Percentiles rank a stretch among this genome's conserved stretches.
phyloP scores from a whole-genome alignment of 2,113 vertebrate species.

The Calonectris borealis region DNA sequence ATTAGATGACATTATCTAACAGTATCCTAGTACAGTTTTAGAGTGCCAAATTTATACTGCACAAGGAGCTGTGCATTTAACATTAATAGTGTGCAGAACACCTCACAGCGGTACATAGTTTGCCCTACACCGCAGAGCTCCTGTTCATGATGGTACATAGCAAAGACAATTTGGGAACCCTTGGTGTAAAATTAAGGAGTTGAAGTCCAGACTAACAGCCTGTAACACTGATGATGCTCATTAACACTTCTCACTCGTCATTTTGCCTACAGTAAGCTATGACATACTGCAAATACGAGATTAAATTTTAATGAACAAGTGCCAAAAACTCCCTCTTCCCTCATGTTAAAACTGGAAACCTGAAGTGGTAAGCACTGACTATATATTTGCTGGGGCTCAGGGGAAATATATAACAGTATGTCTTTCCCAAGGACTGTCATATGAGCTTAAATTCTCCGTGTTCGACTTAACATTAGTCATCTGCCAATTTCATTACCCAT shows the following conservation, averaged over 20 bases:
- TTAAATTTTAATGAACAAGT: neutral
- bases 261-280: conserved; percentile 25
- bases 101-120: neutral
- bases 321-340: neutral
- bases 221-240: neutral
- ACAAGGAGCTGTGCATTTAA: neutral
- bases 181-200: neutral
- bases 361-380: neutral
- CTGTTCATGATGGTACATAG: neutral
- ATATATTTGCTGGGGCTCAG: neutral
- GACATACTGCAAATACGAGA: neutral
- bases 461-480: neutral
- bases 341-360: neutral
- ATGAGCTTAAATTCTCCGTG: neutral
- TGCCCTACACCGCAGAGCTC: neutral
- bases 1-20: neutral
- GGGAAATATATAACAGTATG: neutral
- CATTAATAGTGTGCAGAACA: neutral
- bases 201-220: neutral
- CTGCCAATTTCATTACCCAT: neutral
- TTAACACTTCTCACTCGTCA: neutral
- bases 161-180: neutral
- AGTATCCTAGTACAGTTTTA: neutral
- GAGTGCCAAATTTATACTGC: neutral
- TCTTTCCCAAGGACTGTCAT: neutral